Base-by-base conservation (phyloP, 2,113 vertebrate species). In the Nanger granti region DNA sequence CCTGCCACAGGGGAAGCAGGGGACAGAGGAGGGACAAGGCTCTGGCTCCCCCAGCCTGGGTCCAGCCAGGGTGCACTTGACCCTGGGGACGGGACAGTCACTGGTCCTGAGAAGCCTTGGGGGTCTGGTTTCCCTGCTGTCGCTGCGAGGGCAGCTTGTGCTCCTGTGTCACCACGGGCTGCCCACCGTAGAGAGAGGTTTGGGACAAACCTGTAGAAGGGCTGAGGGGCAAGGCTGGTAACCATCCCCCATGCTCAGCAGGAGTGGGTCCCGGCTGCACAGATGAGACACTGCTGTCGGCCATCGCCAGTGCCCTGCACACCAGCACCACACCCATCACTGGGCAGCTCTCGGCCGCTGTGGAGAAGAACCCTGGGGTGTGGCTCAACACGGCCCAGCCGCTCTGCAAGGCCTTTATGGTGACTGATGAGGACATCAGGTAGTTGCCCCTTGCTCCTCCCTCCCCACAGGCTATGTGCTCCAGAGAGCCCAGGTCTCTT, bases 361-460 rank as follows among this genome's bases (percentile, higher is more conserved):
- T 99, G 79, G 99, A 99, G 98, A 99, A 99, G 98, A 99, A 99
- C 97, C 99, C 99, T 0, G 99, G 99, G 0, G 99, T 99, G 0
- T 99, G 99, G 99, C 99, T 99, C 2, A 99, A 99, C 98, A 99
- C 99, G 0, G 98, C 99, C 0, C 99, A 99, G 98, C 99, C 99
- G 0, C 99, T 99, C 54, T 99, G 99, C 99, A 99, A 99, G 97
- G 99, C 99, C 17, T 99, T 99, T 97, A 99, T 99, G 94, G 99
- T 99, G 98, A 99, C 99, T 0, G 99, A 99, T 29, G 99, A 99
- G 96, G 99, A 99, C 97, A 99, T 99, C 98, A 99, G 99, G 99
- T 99, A 98, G 28, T 76, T 76, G 37, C n/a, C 17, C 26, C 15
- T 52, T 12, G 13, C 0, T 22, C 14, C 17, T 47, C 55, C 73